phyloP scores from a whole-genome alignment of 2,888 invertebrate genomes.

The Acleris cristana region DNA sequence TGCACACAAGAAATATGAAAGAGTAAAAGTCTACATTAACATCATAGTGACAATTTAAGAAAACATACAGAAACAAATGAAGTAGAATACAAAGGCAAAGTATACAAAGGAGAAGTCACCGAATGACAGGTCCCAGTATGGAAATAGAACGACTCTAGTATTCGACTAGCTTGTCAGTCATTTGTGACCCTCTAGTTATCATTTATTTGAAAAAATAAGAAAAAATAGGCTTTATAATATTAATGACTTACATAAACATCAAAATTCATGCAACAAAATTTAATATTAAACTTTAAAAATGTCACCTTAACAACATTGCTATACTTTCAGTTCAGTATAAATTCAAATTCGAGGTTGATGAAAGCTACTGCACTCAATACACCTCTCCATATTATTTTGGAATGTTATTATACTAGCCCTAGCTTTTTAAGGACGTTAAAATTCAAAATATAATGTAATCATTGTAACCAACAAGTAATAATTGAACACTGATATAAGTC shows the following conservation, averaged over 20 bases:
- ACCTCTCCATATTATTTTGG: conserved; percentile 19
- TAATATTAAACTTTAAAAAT: conserved; percentile 3
- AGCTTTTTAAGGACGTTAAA: conserved; percentile 15
- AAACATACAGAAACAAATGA: conserved; percentile 20
- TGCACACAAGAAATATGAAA: conserved; percentile 60
- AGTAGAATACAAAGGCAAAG: conserved; percentile 18
- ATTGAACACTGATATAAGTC: conserved; percentile 27
- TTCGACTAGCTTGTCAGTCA: conserved; percentile 20
- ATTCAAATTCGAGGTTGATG: conserved; percentile 6
- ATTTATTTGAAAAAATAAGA: neutral
- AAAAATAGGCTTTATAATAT: conserved; percentile 2
- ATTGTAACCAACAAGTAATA: conserved; percentile 27
- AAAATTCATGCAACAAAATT: conserved; percentile 8
- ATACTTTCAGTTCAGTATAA: conserved; percentile 1
- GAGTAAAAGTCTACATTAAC: conserved; percentile 51
- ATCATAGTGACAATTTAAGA: conserved; percentile 30
- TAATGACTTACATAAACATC: conserved; percentile 18
- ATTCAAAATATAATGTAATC: conserved; percentile 15
- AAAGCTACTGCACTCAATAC: conserved; percentile 1
- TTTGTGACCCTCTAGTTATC: conserved; percentile 17
- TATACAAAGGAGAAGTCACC: conserved; percentile 24
- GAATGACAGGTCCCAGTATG: conserved; percentile 13
- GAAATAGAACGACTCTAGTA: neutral
- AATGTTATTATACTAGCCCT: conserved; percentile 29
- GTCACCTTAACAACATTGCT: conserved; percentile 4